A percentile compares a stretch with the other conserved stretches of the same genome.
Conservation (phyloP, 1,140 invertebrate species). For the Telenomus remus region DNA sequence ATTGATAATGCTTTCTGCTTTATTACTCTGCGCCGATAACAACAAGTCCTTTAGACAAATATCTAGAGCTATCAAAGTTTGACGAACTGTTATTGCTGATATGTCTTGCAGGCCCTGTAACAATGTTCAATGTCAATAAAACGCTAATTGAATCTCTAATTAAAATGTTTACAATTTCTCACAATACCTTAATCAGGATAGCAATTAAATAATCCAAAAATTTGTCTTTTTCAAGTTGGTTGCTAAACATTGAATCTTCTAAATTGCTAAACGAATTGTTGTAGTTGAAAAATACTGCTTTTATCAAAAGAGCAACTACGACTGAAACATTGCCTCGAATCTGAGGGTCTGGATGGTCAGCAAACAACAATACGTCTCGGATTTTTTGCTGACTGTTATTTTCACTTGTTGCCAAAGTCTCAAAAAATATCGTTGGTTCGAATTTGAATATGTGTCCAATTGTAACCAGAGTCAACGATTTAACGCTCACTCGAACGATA, state of each 20-base stretch:
- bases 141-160: neutral
- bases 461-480: conserved; percentile 86
- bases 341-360: conserved; percentile 87
- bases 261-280: conserved; percentile 71
- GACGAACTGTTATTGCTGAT: conserved; percentile 81
- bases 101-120: conserved; percentile 81
- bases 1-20: conserved; percentile 78
- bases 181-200: conserved; percentile 60
- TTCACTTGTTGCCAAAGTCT: conserved; percentile 65
- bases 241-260: conserved; percentile 55
- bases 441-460: conserved; percentile 81
- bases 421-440: conserved; percentile 81
- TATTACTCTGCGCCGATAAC: conserved; percentile 76
- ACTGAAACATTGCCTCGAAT: conserved; percentile 84
- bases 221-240: conserved; percentile 65
- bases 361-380: conserved; percentile 82
- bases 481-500: conserved; percentile 87
- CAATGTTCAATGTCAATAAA: conserved; percentile 6
- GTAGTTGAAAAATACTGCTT: conserved; percentile 78
- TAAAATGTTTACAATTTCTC: neutral
- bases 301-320: conserved; percentile 81
- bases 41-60: conserved; percentile 79
- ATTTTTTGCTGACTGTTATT: conserved; percentile 77
- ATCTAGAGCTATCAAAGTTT: conserved; percentile 78
- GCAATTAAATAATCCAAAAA: conserved; percentile 75